Evolutionary conservation across 1,140 invertebrate genomes (phyloP).

Genomic region (Brachionus koreanus): DNA sequence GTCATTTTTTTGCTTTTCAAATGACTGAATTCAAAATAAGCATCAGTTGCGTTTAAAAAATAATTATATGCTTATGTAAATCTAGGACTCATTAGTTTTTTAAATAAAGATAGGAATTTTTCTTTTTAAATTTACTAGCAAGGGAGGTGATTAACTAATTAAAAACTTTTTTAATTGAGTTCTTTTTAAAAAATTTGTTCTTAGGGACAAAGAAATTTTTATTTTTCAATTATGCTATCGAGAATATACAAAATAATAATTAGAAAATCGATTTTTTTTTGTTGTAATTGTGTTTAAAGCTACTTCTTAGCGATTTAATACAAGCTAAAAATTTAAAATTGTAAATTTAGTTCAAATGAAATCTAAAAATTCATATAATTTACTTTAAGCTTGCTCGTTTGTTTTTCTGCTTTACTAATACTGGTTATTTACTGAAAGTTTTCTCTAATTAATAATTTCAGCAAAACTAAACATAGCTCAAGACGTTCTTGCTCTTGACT

Average conservation of each 20-base stretch:
- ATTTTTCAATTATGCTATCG: not conserved
- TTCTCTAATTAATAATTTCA: not conserved
- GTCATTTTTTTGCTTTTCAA: not conserved
- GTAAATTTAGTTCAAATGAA: not conserved
- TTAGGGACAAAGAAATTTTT: not conserved
- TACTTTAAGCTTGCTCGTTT: not conserved
- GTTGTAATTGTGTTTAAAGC: not conserved
- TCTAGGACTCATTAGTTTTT: not conserved
- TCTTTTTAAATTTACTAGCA: not conserved
- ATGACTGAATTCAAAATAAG: not conserved
- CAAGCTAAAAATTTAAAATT: not conserved
- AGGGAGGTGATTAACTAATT: not conserved
- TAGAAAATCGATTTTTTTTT: not conserved
- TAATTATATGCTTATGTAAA: not conserved
- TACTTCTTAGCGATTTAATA: not conserved
- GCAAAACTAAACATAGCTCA: not conserved
- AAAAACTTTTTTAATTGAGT: not conserved
- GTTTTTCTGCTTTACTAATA: not conserved
- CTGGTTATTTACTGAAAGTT: not conserved
- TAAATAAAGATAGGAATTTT: not conserved
- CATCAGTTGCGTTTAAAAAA: not conserved
- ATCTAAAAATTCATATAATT: not conserved
- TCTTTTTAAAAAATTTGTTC: not conserved
- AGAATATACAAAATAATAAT: slow-evolving; percentile 7
- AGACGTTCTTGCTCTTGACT: not conserved